Evolutionary conservation across 2,113 vertebrate species (phyloP).

Genomic region (Phalacrocorax pelagicus): DNA sequence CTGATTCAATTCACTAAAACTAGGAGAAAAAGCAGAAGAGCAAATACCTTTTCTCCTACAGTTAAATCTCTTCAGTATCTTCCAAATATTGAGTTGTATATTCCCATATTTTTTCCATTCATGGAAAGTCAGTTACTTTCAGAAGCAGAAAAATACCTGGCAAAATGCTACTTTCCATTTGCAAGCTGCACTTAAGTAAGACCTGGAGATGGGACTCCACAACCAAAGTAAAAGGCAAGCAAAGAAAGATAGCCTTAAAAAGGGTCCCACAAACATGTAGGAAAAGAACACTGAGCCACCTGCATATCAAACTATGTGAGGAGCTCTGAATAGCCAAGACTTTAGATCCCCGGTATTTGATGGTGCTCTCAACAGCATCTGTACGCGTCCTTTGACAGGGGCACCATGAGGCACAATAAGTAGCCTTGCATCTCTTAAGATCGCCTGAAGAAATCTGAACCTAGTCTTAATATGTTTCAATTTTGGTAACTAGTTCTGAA

Average conservation of each 20-base stretch:
- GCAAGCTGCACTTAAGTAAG: background rate
- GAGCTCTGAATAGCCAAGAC: background rate
- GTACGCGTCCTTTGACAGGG: background rate
- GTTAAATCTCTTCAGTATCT: background rate
- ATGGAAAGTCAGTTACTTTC: background rate
- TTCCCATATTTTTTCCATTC: background rate
- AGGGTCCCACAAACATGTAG: background rate
- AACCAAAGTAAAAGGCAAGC: background rate
- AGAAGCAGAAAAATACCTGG: background rate
- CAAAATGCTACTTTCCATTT: background rate
- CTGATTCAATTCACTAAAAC: background rate
- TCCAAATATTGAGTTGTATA: background rate
- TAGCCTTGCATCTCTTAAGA: background rate
- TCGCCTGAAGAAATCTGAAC: background rate
- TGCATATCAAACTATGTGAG: accelerated
- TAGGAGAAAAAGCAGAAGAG: background rate
- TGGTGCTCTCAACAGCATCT: too few species aligned
- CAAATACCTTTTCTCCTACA: background rate
- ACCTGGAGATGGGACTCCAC: background rate
- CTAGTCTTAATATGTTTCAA: background rate
- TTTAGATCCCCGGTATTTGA: too few species aligned
- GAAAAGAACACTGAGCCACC: background rate
- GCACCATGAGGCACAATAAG: background rate
- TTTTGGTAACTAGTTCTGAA: background rate
- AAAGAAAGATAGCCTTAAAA: background rate